Base-by-base conservation (phyloP, 2,113 vertebrate species). In the Sphaerodactylus townsendi region DNA sequence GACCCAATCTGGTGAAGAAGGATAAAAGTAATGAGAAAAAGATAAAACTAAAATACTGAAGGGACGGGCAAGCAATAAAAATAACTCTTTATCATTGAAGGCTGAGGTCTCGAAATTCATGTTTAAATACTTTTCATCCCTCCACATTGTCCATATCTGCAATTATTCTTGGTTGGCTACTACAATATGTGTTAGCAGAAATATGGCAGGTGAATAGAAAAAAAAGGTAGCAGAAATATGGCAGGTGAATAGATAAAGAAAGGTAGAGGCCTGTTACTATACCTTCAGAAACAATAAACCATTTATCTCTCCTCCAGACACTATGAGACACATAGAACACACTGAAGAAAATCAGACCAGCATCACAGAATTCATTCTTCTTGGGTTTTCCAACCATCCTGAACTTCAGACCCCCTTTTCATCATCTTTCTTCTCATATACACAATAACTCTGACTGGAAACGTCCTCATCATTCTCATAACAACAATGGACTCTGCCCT, bases 281-380 rank as follows among this genome's bases (percentile, higher is more conserved):
- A 56, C 23, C 19, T 56, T 71, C 39, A 23, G 46, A 50, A 75
- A 28, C 23, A 81, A 77, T 37, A 64, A 72, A 5, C 69, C 25
- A 33, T 37, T 28, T 62, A 53, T 62, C 3, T 14, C 11, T 4
- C 50, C 21, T 62, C 35, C 6, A 35, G n/a, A 77, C 19, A 62
- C 5, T 8, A 62, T 77, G 75, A 41, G 5, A 41, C 53, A 41
- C 13, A 77, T 3, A 15, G 75, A 77, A 59, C 7, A n/a, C 5
- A 72, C 9, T 17, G 17, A 28, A 9, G 21, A 65, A 13, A 84
- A 84, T 62, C n/a, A 33, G n/a, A 84, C 83, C 14, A 46, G 8
- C 11, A 39, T 35, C 10, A 64, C 65, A 46, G 66, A 84, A 78
- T 78, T 84, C 68, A 78, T 82, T 62, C 75, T 71, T 71, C n/a